A percentile compares a stretch with the other conserved stretches of the same genome.
phyloP scores from a whole-genome alignment of 2,888 invertebrate genomes.

The Cistogaster globosa region DNA sequence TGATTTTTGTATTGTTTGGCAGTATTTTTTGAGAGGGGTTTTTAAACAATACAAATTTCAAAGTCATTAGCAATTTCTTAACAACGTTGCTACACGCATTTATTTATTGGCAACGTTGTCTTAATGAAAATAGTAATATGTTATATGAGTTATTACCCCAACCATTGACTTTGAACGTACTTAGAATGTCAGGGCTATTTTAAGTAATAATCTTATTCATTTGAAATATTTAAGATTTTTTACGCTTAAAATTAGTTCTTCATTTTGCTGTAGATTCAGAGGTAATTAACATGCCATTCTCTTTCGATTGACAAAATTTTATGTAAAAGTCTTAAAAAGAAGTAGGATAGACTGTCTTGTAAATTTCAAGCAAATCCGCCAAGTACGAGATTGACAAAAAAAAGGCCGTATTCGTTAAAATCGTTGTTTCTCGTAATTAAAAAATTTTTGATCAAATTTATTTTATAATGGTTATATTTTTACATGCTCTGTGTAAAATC shows the following conservation, averaged over 20 bases:
- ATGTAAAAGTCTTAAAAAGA: too few species aligned
- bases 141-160: constrained; percentile 16
- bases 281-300: too few species aligned
- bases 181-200: constrained; percentile 26
- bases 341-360: too few species aligned
- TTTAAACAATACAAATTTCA: not conserved
- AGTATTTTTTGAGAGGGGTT: not conserved
- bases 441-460: too few species aligned
- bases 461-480: too few species aligned
- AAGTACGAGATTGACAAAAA: too few species aligned
- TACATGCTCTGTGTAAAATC: too few species aligned
- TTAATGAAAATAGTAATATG: not conserved
- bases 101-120: not conserved
- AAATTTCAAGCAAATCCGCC: too few species aligned
- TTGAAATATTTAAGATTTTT: not conserved
- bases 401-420: too few species aligned
- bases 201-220: not conserved
- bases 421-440: too few species aligned
- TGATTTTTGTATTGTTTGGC: not conserved
- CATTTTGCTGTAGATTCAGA: too few species aligned
- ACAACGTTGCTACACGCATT: not conserved
- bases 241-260: not conserved
- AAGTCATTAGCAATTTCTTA: constrained; percentile 3
- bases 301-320: too few species aligned
- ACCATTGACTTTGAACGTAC: constrained; percentile 40